Percentiles rank a stretch among this genome's conserved stretches.
Evolutionary conservation across 2,888 invertebrate genomes (phyloP).

Genomic region (Pseudoips prasinana): DNA sequence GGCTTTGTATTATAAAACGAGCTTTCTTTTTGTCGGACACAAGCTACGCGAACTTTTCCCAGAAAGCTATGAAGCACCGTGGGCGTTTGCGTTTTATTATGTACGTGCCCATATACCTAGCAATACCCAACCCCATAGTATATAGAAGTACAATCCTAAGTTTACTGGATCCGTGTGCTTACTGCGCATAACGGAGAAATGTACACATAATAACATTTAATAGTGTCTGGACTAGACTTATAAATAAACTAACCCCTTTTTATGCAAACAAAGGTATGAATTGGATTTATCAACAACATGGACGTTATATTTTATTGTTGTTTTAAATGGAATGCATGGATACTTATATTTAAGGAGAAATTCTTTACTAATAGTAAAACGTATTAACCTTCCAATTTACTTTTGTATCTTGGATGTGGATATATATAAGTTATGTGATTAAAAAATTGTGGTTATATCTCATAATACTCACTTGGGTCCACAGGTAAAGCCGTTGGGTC

Average conservation of each 20-base stretch:
- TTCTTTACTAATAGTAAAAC: no score
- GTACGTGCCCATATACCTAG: constrained; percentile 32
- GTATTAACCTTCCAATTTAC: no score
- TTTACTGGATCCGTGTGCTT: constrained; percentile 24
- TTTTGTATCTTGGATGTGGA: no score
- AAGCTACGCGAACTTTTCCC: constrained; percentile 44
- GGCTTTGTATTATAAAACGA: neutral
- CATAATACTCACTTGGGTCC: constrained; percentile 67
- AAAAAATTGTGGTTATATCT: no score
- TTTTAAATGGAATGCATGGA: no score
- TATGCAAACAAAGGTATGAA: no score
- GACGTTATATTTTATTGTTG: no score
- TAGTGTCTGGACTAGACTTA: no score
- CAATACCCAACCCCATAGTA: constrained; percentile 24
- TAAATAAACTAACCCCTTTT: no score
- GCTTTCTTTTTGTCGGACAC: constrained; percentile 16
- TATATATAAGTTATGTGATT: no score
- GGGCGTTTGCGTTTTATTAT: constrained; percentile 51
- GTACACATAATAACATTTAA: constrained; percentile 7
- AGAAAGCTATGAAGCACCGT: constrained; percentile 52
- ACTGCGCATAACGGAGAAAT: constrained; percentile 14
- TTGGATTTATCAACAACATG: no score
- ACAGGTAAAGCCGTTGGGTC: constrained; percentile 75
- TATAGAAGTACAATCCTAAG: constrained; percentile 14
- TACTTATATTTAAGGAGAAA: no score